Base-by-base conservation (phyloP, 2,888 invertebrate species). In the Macropis europaea region DNA sequence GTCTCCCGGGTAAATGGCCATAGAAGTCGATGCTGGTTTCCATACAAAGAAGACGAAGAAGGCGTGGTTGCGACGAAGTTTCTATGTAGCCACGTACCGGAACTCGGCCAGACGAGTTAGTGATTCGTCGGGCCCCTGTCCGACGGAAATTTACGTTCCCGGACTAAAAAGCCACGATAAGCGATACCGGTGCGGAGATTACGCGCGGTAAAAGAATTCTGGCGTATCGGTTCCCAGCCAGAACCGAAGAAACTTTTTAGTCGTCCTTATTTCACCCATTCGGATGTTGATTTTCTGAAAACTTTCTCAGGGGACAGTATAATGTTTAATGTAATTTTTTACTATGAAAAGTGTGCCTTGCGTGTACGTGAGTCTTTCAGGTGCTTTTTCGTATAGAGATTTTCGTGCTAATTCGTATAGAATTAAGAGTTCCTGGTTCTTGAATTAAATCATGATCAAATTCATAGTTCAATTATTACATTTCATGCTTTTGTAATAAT, bases 401-500 rank as follows among this genome's bases (percentile, higher is more conserved):
- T n/a, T n/a, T n/a, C n/a, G n/a, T n/a, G n/a, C 73, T 95, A 90
- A 95, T 95, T 92, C 95, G 95, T 76, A 89, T 93, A 72, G 95
- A 95, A 92, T 90, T 95, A 91, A 93, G 94, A 28, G 19, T 93
- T 91, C 93, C 73, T 95, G 94, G 94, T 11, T 91, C 91, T 48
- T 90, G 95, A 90, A 93, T 43, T 43, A 24, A n/a, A 11, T 13
- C 36, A 40, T 40, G 94, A 95, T 85, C 94, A 95, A 92, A 92
- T 95, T 90, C 95, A 95, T 92, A 95, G 96, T 90, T 93, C 93
- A 72, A 92, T 96, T 91, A 94, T 96, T 0, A 96, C 95, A 30
- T 93, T 94, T 6, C 95, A 96, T 92, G 95, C 95, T 59, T 94
- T 96, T 90, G 91, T 95, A 88, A 96, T 96, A 93, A 95, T 95